These are phyloP conservation scores for Tetranychus cinnabarinus DNA, from an alignment of 1,140 invertebrate species.

Conservation along the genomic window DNA sequence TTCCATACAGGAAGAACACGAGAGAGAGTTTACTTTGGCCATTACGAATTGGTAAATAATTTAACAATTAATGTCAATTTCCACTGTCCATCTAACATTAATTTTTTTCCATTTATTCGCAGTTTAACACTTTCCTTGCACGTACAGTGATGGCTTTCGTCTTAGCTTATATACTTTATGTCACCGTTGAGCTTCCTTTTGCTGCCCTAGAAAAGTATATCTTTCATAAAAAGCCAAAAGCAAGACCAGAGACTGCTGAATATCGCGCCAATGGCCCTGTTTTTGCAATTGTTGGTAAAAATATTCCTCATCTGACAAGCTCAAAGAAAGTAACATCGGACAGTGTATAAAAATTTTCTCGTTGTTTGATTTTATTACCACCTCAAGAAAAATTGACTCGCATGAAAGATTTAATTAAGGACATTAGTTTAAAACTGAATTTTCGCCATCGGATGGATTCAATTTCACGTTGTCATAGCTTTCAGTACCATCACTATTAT, in stretches of 20 bases:
- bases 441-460: background rate
- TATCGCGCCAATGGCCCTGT: background rate
- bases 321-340: background rate
- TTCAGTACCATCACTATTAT: too few species aligned
- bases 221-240: background rate
- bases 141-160: conserved; percentile 2
- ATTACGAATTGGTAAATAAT: conserved; percentile 12
- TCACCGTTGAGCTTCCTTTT: conserved; percentile 9
- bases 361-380: background rate
- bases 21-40: conserved; percentile 11
- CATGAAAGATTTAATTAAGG: background rate
- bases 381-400: background rate
- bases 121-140: conserved; percentile 7
- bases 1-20: conserved; percentile 9
- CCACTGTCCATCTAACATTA: background rate
- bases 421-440: background rate
- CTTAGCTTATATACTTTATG: conserved; percentile 6
- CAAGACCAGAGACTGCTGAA: background rate
- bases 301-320: background rate
- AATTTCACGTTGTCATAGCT: background rate
- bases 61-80: background rate
- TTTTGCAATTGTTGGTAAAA: background rate
- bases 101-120: background rate
- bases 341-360: background rate
- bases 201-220: conserved; percentile 5